These are phyloP conservation scores for Phalacrocorax aristotelis DNA, from an alignment of 2,113 vertebrate species.

Conservation along the genomic window DNA sequence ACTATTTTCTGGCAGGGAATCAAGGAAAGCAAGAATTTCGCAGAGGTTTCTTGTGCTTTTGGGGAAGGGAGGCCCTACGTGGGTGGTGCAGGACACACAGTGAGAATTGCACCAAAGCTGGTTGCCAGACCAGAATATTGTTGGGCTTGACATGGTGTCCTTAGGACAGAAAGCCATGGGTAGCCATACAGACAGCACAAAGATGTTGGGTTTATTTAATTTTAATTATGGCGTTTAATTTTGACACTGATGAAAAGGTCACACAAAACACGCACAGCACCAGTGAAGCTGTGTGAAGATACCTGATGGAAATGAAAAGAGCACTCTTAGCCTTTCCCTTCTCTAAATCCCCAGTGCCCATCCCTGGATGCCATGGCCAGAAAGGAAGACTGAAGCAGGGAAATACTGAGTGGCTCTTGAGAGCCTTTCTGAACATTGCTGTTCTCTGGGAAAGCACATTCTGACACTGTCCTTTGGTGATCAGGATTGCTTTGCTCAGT, in stretches of 20 bases:
- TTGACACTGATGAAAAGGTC: not conserved
- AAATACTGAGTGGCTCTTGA: not conserved
- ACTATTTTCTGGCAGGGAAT: not conserved
- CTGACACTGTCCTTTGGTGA: not conserved
- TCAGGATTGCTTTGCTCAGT: not conserved
- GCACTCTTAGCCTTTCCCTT: not conserved
- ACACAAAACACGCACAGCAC: not conserved
- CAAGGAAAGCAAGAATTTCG: not conserved
- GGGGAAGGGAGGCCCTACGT: not conserved
- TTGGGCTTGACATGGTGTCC: accelerated
- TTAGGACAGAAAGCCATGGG: not conserved
- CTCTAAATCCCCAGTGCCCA: not conserved
- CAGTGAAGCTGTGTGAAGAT: not conserved
- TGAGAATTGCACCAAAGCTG: not conserved
- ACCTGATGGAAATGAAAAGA: not conserved
- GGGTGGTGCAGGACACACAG: not conserved
- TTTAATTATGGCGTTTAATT: not conserved
- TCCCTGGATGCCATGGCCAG: not conserved
- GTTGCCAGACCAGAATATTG: not conserved
- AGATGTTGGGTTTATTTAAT: not conserved
- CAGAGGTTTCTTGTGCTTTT: not conserved
- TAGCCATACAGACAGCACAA: not conserved
- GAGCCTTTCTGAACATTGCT: not conserved
- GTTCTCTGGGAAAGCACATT: not conserved
- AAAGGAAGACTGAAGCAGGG: not conserved